Base-by-base conservation (phyloP, 2,113 vertebrate species). In the Solenodon paradoxus region DNA sequence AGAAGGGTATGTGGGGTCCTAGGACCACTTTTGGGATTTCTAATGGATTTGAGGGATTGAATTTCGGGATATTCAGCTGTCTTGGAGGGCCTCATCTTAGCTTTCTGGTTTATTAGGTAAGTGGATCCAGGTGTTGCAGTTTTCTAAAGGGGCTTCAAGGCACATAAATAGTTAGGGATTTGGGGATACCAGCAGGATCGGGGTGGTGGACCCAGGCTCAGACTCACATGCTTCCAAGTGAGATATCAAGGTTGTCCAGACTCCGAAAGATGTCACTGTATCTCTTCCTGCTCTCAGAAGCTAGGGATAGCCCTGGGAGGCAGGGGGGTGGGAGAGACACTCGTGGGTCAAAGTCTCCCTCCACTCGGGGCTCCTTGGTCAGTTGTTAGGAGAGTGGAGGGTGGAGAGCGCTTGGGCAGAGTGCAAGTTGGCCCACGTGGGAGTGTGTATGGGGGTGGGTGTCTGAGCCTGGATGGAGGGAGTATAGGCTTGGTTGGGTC, bases 181-280 rank as follows among this genome's bases (percentile, higher is more conserved):
- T 80, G 19, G 28, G 77, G 80, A 40, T 68, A n/a, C n/a, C n/a
- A n/a, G n/a, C n/a, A n/a, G n/a, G n/a, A n/a, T n/a, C n/a, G n/a
- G n/a, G n/a, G n/a, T n/a, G n/a, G n/a, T n/a, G n/a, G 75, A 80
- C 71, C 72, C 57, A 57, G 49, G 51, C 69, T 88, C 51, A 87
- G 97, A 99, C 99, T 77, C 98, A 99, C 99, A 94, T 80, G 26
- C 98, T 98, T 53, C 98, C 97, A 10, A 99, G 78, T 2, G 98
- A 99, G 78, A 99, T 98, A 71, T 99, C 99, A 0, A 99, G 97
- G 96, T 98, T 99, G 91, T 99, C 99, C 96, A 99, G 98, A 71
- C 99, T 99, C 49, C 98, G 98, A 97, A 99, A 99, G 96, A 99
- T 99, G 96, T 99, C 99, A 89, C 99, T 99, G 98, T 99, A 99